These are phyloP conservation scores for Engraulis encrasicolus DNA, from an alignment of 2,113 vertebrate species.

Conservation along the genomic window DNA sequence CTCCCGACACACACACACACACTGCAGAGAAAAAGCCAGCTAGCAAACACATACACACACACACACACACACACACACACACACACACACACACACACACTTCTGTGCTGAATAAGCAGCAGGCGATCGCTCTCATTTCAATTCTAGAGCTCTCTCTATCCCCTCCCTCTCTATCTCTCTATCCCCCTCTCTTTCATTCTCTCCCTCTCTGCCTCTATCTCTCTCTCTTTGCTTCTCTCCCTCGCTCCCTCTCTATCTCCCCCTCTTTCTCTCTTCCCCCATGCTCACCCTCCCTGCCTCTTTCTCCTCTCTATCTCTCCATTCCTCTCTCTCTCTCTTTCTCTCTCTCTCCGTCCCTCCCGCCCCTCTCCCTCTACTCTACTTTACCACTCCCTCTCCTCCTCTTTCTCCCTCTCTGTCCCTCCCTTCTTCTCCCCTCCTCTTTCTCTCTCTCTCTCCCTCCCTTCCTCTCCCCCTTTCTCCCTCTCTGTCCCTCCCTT, in stretches of 20 bases:
- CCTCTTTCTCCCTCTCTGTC: background rate
- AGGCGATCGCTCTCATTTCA: constrained; percentile 27
- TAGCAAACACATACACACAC: constrained; percentile 26
- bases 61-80: constrained; percentile 3
- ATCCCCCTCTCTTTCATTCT: no score
- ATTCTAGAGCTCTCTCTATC: background rate
- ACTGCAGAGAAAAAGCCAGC: background rate
- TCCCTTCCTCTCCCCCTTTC: no score
- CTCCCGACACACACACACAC: constrained; percentile 1
- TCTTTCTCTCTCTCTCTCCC: no score
- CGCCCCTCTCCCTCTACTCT: no score
- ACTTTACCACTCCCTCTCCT: no score
- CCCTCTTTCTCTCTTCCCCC: no score
- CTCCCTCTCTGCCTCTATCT: background rate
- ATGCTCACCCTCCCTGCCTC: no score
- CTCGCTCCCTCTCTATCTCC: background rate
- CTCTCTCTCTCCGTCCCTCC: no score
- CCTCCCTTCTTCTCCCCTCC: background rate
- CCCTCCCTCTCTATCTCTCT: no score
- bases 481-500: background rate
- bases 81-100: constrained; percentile 6
- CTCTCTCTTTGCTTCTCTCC: background rate
- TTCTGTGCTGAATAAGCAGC: constrained; percentile 60
- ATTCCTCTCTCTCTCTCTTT: background rate
- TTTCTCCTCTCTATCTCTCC: background rate